Percentiles rank a stretch among this genome's conserved stretches.
Conservation (phyloP, 2,113 vertebrate genomes). For the Pachyramphus minor region DNA sequence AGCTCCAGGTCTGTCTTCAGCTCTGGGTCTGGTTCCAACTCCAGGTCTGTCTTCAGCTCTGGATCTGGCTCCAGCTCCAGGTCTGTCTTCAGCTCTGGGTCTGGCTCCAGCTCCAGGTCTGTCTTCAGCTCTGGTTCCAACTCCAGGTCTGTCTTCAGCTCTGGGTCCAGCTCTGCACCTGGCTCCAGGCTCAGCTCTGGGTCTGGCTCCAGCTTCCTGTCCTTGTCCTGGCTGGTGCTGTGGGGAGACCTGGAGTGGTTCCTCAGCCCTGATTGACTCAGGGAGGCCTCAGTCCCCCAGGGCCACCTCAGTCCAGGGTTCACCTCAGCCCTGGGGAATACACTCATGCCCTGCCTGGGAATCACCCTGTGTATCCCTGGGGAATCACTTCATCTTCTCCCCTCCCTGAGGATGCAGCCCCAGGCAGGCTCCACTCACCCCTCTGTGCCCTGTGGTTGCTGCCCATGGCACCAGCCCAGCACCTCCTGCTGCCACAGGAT, state of each 20-base stretch:
- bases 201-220: not conserved
- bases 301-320: not conserved
- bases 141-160: not conserved
- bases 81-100: not conserved
- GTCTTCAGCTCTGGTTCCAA: not conserved
- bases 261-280: not conserved
- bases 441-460: accelerated
- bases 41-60: not conserved
- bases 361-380: not conserved
- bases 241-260: not conserved
- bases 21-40: too few relatives aligned
- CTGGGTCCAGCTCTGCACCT: not conserved
- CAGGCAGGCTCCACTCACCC: not conserved
- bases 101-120: not conserved
- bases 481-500: not conserved
- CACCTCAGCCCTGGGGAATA: not conserved
- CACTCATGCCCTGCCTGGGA: not conserved
- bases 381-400: not conserved
- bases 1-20: not conserved
- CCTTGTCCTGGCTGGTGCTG: not conserved
- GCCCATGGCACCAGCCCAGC: accelerated
- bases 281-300: not conserved
- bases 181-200: not conserved
- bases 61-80: not conserved
- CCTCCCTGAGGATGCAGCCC: too few relatives aligned